A percentile compares a stretch with the other conserved stretches of the same genome.
Evolutionary conservation across 2,113 vertebrate genomes (phyloP).

Genomic region (Paracyprichromis sp.): DNA sequence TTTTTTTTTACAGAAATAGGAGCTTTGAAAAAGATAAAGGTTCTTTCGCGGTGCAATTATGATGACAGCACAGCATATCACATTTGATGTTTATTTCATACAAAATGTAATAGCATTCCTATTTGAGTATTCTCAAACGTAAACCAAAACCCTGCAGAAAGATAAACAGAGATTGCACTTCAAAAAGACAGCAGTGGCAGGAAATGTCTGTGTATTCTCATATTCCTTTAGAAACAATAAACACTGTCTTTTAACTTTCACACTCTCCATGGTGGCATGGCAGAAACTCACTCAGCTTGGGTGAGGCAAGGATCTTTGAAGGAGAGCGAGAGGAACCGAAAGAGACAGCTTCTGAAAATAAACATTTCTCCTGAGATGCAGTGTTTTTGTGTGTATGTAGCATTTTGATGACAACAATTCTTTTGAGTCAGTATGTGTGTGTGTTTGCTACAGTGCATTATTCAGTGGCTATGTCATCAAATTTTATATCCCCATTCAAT

Average conservation of each 20-base stretch:
- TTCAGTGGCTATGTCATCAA: conserved; percentile 19
- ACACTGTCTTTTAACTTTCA: conserved; percentile 59
- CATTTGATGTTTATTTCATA: conserved; percentile 37
- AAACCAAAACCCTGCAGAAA: conserved; percentile 50
- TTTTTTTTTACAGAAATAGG: conserved; percentile 6
- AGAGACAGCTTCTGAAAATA: conserved; percentile 58
- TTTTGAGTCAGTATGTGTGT: conserved; percentile 4
- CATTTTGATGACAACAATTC: conserved; percentile 45
- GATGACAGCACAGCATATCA: neutral
- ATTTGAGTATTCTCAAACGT: conserved; percentile 45
- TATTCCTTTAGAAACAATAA: conserved; percentile 65
- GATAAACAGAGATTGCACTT: conserved; percentile 56
- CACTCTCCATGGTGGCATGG: conserved; percentile 42
- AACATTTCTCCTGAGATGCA: conserved; percentile 52
- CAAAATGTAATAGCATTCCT: conserved; percentile 17
- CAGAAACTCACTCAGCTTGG: conserved; percentile 30
- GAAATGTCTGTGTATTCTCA: conserved; percentile 39
- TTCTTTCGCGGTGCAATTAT: conserved; percentile 6
- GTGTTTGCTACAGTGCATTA: neutral
- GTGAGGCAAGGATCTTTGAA: conserved; percentile 50
- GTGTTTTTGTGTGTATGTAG: conserved; percentile 36
- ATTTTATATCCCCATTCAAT: neutral
- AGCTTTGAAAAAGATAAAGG: conserved; percentile 15
- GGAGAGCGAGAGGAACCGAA: conserved; percentile 39
- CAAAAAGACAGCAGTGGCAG: conserved; percentile 48